phyloP scores from a whole-genome alignment of 1,140 invertebrate species.

The Penaeus indicus region DNA sequence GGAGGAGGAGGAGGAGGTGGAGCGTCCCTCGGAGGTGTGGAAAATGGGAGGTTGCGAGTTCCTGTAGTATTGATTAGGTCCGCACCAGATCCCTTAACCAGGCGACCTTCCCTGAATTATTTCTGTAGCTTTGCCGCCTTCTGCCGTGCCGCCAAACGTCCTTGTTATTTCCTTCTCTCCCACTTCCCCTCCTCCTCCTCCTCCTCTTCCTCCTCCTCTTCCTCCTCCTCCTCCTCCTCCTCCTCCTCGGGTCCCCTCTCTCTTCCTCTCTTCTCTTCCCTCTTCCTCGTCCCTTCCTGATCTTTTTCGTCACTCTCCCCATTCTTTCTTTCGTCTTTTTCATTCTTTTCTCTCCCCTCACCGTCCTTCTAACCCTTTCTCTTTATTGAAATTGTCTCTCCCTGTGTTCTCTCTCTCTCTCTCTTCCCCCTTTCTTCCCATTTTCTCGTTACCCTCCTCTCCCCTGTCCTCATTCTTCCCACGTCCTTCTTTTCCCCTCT shows the following conservation, averaged over 20 bases:
- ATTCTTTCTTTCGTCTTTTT: background rate
- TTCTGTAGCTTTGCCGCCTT: no score
- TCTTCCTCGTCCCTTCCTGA: background rate
- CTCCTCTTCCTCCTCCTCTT: background rate
- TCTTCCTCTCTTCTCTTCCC: background rate
- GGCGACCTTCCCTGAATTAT: no score
- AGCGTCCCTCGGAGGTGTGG: no score
- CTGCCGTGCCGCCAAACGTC: no score
- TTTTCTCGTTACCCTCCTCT: background rate
- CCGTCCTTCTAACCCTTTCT: background rate
- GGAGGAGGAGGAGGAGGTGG: no score
- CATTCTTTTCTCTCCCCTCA: background rate
- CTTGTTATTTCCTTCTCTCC: no score
- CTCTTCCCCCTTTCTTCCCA: background rate
- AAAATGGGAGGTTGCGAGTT: no score
- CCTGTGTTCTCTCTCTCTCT: background rate
- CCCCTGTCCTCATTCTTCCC: background rate
- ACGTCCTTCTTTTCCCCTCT: background rate
- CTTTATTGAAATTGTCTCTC: background rate
- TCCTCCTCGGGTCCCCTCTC: background rate
- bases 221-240: background rate
- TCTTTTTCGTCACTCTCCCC: background rate
- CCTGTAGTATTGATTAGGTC: no score
- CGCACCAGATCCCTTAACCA: no score
- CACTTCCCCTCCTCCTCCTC: no score